Percentiles rank a stretch among this genome's conserved stretches.
phyloP scores from a whole-genome alignment of 2,888 invertebrate species.

The Agrotis segetum region DNA sequence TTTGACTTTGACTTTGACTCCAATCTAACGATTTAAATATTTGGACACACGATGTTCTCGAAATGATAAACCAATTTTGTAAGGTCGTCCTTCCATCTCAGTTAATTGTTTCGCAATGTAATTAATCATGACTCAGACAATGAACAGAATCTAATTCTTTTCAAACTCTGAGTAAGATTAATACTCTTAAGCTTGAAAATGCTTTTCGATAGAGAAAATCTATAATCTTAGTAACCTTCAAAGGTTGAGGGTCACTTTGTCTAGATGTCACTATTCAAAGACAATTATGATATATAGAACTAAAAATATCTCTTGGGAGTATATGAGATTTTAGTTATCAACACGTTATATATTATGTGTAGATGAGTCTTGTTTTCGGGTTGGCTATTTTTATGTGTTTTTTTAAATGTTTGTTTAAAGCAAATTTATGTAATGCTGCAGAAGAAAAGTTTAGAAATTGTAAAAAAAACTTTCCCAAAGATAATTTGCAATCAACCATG shows the following conservation, averaged over 20 bases:
- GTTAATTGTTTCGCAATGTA: constrained; percentile 20
- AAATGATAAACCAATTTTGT: constrained; percentile 9
- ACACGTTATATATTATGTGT: too few species aligned
- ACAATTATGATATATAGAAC: neutral
- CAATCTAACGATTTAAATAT: neutral
- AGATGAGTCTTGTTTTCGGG: too few species aligned
- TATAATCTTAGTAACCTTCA: neutral
- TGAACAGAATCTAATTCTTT: constrained; percentile 17
- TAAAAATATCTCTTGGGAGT: too few species aligned
- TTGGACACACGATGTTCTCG: neutral
- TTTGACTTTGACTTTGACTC: too few species aligned
- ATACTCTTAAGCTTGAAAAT: constrained; percentile 5
- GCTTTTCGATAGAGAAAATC: neutral
- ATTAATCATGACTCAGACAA: constrained; percentile 34
- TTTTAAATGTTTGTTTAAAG: too few species aligned
- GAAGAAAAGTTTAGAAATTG: too few species aligned
- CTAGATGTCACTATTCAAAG: neutral
- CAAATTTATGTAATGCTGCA: too few species aligned
- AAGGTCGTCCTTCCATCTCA: neutral
- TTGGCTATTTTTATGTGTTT: too few species aligned
- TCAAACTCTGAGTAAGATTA: constrained; percentile 25
- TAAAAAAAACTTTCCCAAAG: too few species aligned
- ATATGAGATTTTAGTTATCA: too few species aligned
- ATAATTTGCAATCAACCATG: neutral
- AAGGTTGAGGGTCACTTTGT: neutral